A percentile compares a stretch with the other conserved stretches of the same genome.
phyloP scores from a whole-genome alignment of 2,113 vertebrate species.

The Callaeas wilsoni region DNA sequence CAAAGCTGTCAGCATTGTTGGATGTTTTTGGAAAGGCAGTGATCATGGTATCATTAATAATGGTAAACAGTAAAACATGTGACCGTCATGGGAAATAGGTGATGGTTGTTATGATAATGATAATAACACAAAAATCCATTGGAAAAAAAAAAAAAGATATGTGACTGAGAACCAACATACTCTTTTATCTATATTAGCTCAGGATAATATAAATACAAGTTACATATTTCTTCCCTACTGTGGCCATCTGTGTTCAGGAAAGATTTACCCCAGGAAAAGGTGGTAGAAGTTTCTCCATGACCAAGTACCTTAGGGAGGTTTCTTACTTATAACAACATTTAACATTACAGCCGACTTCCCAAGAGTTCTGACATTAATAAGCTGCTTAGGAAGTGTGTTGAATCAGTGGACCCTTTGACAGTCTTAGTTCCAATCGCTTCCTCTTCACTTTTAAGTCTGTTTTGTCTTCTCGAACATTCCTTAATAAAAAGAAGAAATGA shows the following conservation, averaged over 20 bases:
- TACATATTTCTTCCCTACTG: not conserved
- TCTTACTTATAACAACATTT: not conserved
- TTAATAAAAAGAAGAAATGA: not conserved
- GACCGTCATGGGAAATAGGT: not conserved
- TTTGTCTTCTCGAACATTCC: not conserved
- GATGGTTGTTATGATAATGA: not conserved
- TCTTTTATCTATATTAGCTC: not conserved
- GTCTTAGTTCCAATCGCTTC: not conserved
- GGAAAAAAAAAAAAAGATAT: not conserved
- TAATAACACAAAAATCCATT: not conserved
- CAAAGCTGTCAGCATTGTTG: not conserved
- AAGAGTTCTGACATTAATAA: not conserved
- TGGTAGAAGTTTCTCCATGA: not conserved
- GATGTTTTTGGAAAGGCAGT: not conserved
- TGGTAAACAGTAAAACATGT: not conserved
- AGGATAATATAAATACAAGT: not conserved
- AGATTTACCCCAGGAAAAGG: not conserved
- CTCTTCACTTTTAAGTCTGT: not conserved
- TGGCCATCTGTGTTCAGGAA: not conserved
- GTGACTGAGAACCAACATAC: not conserved
- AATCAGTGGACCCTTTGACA: not conserved
- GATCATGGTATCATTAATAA: not conserved
- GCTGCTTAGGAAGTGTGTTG: not conserved
- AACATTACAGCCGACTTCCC: not conserved
- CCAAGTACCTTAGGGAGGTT: not conserved